These are phyloP conservation scores for Natrix natrix DNA, from an alignment of 2,797 vertebrate species.

Conservation along the genomic window DNA sequence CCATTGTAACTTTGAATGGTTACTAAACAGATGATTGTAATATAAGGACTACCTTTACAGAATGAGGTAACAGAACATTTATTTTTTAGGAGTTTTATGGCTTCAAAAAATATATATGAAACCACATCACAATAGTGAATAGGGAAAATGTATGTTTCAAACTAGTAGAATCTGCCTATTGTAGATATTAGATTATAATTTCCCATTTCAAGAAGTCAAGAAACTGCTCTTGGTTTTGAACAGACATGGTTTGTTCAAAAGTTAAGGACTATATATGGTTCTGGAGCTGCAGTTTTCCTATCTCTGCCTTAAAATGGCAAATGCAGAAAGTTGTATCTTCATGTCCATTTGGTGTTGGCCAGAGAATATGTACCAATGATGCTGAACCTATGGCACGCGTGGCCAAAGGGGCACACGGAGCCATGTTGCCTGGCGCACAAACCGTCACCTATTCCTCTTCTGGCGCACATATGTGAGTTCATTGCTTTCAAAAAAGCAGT, in stretches of 20 bases:
- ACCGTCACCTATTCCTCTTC: no score
- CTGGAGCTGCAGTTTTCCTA: not conserved
- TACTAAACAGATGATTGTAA: no score
- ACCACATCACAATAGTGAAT: not conserved
- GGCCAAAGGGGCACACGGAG: no score
- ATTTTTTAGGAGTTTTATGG: not conserved
- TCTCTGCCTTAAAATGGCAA: not conserved
- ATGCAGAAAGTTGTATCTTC: not conserved
- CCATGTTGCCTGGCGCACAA: no score
- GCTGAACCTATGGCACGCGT: no score
- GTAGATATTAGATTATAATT: not conserved
- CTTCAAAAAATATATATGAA: not conserved
- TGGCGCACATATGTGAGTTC: not conserved
- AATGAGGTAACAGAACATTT: not conserved
- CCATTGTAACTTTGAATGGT: no score
- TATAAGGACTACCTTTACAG: not conserved
- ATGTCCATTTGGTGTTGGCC: not conserved
- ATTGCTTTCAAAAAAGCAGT: not conserved
- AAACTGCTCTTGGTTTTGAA: not conserved
- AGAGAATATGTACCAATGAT: not conserved
- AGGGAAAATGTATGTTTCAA: not conserved
- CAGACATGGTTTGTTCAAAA: not conserved
- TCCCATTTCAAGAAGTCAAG: not conserved
- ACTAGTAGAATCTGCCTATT: not conserved
- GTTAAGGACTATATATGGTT: not conserved